A percentile compares a stretch with the other conserved stretches of the same genome.
phyloP scores from a whole-genome alignment of 2,888 invertebrate genomes.

The Gibbula magus region DNA sequence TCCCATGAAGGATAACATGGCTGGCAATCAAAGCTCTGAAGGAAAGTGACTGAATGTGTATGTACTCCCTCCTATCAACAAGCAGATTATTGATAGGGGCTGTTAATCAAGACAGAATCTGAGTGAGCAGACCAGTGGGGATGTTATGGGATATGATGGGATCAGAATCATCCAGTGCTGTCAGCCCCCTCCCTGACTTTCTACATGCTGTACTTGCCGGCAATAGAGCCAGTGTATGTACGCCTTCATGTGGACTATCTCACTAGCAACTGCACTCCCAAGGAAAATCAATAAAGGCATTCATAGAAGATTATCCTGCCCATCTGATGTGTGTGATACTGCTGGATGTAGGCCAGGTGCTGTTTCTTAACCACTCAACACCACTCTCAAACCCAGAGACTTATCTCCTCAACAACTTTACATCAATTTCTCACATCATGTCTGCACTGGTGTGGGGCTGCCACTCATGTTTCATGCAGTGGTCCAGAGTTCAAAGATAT shows the following conservation, averaged over 20 bases:
- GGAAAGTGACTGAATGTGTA: too few relatives aligned
- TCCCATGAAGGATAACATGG: too few relatives aligned
- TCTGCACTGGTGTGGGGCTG: too few relatives aligned
- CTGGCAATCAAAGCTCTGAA: too few relatives aligned
- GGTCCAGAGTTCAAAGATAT: too few relatives aligned
- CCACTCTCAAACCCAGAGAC: too few relatives aligned
- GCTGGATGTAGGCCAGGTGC: not conserved
- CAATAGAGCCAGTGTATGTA: not conserved
- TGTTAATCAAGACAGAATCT: not conserved
- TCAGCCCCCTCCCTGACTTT: not conserved
- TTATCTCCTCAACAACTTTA: too few relatives aligned
- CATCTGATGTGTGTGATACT: constrained; percentile 6
- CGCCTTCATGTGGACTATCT: not conserved
- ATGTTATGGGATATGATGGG: not conserved
- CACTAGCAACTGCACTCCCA: not conserved
- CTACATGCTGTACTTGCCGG: not conserved
- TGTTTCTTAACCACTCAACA: not conserved
- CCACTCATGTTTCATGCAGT: too few relatives aligned
- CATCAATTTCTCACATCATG: too few relatives aligned
- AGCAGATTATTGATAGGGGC: not conserved
- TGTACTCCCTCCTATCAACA: not conserved
- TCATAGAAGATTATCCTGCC: not conserved
- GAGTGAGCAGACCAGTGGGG: not conserved
- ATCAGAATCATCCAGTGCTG: not conserved
- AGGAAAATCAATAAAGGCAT: not conserved